These are phyloP conservation scores for Crossocerus cetratus DNA, from an alignment of 2,888 invertebrate species.

Conservation along the genomic window DNA sequence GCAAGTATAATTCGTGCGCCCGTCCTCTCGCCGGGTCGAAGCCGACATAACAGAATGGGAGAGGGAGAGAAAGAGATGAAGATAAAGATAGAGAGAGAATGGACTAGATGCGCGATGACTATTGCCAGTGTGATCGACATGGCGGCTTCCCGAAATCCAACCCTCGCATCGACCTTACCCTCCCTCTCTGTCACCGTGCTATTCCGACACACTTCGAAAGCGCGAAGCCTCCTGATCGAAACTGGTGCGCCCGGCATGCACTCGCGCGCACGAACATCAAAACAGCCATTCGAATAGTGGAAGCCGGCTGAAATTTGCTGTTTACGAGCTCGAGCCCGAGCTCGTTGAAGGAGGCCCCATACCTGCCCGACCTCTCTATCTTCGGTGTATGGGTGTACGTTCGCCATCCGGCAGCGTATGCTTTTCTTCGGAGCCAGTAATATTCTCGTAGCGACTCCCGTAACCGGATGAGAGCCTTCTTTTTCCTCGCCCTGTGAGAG, in stretches of 20 bases:
- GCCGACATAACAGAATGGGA: neutral
- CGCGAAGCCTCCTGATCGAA: conserved; percentile 23
- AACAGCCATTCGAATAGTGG: conserved; percentile 31
- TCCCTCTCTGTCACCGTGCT: neutral
- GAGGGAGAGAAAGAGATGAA: too few species aligned
- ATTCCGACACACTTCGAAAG: conserved; percentile 21
- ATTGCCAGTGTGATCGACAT: conserved; percentile 2
- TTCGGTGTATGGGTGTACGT: neutral
- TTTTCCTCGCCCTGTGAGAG: conserved; percentile 13
- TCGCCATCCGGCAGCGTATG: neutral
- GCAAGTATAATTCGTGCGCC: too few species aligned
- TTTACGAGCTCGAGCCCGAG: conserved; percentile 36
- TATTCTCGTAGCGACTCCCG: conserved; percentile 34
- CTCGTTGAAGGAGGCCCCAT: conserved; percentile 6
- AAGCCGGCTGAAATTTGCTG: conserved; percentile 37
- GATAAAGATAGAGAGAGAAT: too few species aligned
- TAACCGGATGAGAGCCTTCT: conserved; percentile 33
- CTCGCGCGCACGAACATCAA: conserved; percentile 42
- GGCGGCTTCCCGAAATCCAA: conserved; percentile 8
- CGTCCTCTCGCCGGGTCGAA: neutral
- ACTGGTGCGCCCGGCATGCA: conserved; percentile 23
- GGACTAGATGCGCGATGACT: neutral
- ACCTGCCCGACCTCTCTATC: neutral
- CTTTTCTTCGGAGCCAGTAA: conserved; percentile 13
- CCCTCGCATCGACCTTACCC: neutral